phyloP scores from a whole-genome alignment of 2,888 invertebrate genomes.

The Troides oblongomaculatus region DNA sequence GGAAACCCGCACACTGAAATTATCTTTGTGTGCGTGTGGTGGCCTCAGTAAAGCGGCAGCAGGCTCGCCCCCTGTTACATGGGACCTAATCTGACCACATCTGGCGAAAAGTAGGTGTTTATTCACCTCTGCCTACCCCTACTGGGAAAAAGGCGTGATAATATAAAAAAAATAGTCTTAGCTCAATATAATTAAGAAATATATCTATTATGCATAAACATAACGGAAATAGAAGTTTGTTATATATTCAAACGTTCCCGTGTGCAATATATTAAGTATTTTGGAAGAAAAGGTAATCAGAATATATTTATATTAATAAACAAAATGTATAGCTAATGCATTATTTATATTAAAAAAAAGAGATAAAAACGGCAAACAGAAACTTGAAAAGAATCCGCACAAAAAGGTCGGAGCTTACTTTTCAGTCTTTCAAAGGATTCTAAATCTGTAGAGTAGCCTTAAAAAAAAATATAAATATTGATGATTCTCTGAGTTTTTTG shows the following conservation, averaged over 20 bases:
- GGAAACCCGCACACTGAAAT: too few species aligned
- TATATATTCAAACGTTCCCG: too few species aligned
- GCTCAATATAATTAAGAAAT: too few species aligned
- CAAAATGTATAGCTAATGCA: conserved; percentile 3
- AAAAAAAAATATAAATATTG: neutral
- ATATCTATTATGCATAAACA: neutral
- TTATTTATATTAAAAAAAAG: conserved; percentile 12
- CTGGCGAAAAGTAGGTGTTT: too few species aligned
- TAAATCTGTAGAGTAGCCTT: conserved; percentile 1
- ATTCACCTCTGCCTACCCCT: too few species aligned
- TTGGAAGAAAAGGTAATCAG: neutral
- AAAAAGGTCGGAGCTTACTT: conserved; percentile 8
- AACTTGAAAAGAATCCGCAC: conserved; percentile 13
- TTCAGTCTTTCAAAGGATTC: conserved; percentile 11
- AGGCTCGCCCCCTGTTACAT: too few species aligned
- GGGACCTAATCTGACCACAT: too few species aligned
- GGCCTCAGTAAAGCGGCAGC: too few species aligned
- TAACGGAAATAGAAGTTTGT: neutral
- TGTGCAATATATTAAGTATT: too few species aligned
- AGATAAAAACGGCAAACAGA: conserved; percentile 3
- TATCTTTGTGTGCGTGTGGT: too few species aligned
- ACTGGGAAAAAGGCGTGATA: too few species aligned
- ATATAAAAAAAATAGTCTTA: too few species aligned
- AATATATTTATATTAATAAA: neutral
- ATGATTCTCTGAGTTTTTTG: neutral